Evolutionary conservation across 2,888 invertebrate genomes (phyloP), one percentile per base, ranked within the genome.

Genomic region (Pollenia griseotomentosa): DNA sequence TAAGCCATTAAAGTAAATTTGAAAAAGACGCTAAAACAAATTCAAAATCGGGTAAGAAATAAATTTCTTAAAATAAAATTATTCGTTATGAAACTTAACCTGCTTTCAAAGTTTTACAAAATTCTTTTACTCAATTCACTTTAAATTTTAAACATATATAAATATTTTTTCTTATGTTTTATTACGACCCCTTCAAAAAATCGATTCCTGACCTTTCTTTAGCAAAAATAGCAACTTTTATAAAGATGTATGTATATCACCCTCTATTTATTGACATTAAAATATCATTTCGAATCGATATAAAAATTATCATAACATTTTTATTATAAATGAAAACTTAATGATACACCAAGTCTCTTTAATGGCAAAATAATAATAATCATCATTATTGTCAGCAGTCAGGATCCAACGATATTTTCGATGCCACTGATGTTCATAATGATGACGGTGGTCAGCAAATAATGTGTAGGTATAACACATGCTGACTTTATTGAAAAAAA

Each of bases 301-400:
- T 14, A 14, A 75, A 75, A 55, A 16, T 59, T 78, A 48, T 78
- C 33, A 77, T 46, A 57, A 57, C 9, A 48, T 51, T 57, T 59
- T 16, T 53, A 9, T 16, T 57, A 48, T 48, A 59, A 78, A 68
- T 68, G 40, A 68, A 68, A 55, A 59, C 33, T 46, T 78, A 78
- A 78, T 78, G 78, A 78, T 57, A 68, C 63, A 51, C 42, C 19
- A 51, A 40, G 51, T 9, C 51, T 51, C 19, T 51, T 63, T 75
- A 77, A 77, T 65, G 65, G 44, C 42, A 55, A 77, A 55, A 65
- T 55, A 77, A 65, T 65, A 77, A 77, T 65, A 55, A 55, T 19
- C 16, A 19, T 65, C 42, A 65, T 65, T 12, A 19, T 65, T 65
- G 48, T 51, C 19, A 19, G n/a, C 65, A 70, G 14, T 48, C 14